Evolutionary conservation across 2,797 vertebrate species (phyloP), one percentile per base, ranked within the genome.

Genomic region (Rhinophrynus dorsalis): DNA sequence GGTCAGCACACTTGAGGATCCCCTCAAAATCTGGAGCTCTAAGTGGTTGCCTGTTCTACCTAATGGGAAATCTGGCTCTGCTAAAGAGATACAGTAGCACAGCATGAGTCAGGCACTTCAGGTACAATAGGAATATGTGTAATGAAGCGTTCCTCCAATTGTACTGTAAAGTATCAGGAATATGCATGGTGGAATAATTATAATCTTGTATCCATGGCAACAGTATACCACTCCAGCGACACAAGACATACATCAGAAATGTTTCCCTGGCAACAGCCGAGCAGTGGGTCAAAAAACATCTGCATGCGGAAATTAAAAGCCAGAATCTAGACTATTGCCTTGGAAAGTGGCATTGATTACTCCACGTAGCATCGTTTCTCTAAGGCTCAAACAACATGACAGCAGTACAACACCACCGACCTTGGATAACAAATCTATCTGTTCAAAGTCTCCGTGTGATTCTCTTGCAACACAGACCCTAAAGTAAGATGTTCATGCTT

Each of bases 191-290:
- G 40, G 60, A 30, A 38, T 52, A 12, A 38, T 24, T 26, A 12
- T 32, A 27, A 20, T 52, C 24, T 29, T 15, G 47, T 52, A 51
- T 21, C 15, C 47, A 64, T 38, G 37, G 47, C 47, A 40, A 52
- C 33, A 40, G 47, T 24, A 17, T n/a, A 35, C 37, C 21, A 64
- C 38, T 29, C 61, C 37, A 47, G 47, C 32, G 26, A 26, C 32
- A 50, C 20, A 37, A 50, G 57, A 23, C 27, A 32, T 29, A 6
- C 29, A 50, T 48, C 59, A 27, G 15, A 64, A 2, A 40, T 18
- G 47, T 64, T 24, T 51, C 61, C 54, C 37, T 52, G 50, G 47
- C 61, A 64, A 64, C 61, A 23, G 47, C 23, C 13, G n/a, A 40
- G 23, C 11, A 29, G 47, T 7, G 47, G 47, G n/a, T 27, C 61